A percentile compares a stretch with the other conserved stretches of the same genome.
These are phyloP conservation scores for Dynastes tityus DNA, from an alignment of 2,888 invertebrate species.

Conservation along the genomic window DNA sequence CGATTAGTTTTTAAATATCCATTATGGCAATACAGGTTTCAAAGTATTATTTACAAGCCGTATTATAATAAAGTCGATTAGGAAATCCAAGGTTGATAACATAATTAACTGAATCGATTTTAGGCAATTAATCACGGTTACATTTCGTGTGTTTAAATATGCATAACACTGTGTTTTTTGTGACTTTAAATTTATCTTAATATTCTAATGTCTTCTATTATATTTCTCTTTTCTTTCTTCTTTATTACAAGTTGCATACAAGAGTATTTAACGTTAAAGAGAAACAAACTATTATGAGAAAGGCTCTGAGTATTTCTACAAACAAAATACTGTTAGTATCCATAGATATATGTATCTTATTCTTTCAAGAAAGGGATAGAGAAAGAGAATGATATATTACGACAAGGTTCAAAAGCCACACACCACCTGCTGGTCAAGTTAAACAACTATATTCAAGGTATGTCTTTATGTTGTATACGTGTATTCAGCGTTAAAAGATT, in stretches of 20 bases:
- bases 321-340: neutral
- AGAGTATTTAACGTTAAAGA: too few relatives aligned
- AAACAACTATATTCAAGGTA: conserved; percentile 25
- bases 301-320: neutral
- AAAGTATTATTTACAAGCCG: too few relatives aligned
- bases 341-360: too few relatives aligned
- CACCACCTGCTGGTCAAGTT: conserved; percentile 19
- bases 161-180: neutral
- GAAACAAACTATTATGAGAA: too few relatives aligned
- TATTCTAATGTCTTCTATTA: too few relatives aligned
- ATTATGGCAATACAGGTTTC: too few relatives aligned
- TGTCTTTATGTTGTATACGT: neutral
- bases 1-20: too few relatives aligned
- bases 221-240: neutral
- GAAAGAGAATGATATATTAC: conserved; percentile 20
- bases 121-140: conserved; percentile 10
- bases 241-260: neutral
- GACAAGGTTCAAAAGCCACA: conserved; percentile 5
- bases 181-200: too few relatives aligned
- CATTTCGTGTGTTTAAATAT: neutral
- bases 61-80: neutral
- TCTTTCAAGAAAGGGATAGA: neutral
- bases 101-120: conserved; percentile 18
- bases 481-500: neutral
- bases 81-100: conserved; percentile 16